These are phyloP conservation scores for Hololepta plana DNA, from an alignment of 2,888 invertebrate species.

Conservation along the genomic window DNA sequence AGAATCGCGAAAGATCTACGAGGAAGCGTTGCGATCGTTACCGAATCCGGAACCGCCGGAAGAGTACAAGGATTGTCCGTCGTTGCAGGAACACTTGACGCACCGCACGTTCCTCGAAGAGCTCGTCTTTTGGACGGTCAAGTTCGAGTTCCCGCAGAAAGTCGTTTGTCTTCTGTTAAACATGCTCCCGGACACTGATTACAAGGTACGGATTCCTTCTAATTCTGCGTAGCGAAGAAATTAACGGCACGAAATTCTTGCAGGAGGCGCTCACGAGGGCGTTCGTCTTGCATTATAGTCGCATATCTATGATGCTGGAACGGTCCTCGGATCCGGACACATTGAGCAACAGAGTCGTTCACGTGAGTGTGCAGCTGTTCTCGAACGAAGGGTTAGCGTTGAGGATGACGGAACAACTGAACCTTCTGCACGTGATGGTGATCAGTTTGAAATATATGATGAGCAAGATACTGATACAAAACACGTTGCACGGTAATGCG, in stretches of 20 bases:
- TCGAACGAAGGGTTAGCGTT: conserved; percentile 83
- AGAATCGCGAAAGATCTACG: conserved; percentile 51
- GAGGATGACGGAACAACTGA: conserved; percentile 78
- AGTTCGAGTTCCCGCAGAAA: conserved; percentile 94
- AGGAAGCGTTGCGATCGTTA: conserved; percentile 62
- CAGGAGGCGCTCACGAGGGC: conserved; percentile 83
- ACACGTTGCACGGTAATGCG: conserved; percentile 59
- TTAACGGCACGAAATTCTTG: too few relatives aligned
- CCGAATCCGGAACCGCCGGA: conserved; percentile 51
- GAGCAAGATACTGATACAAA: conserved; percentile 74
- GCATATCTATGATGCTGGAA: conserved; percentile 82
- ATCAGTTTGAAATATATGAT: conserved; percentile 84
- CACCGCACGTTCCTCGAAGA: conserved; percentile 84
- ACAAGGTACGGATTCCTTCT: conserved; percentile 48
- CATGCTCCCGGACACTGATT: conserved; percentile 87
- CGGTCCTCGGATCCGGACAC: conserved; percentile 75
- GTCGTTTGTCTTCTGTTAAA: conserved; percentile 87
- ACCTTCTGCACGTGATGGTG: conserved; percentile 85
- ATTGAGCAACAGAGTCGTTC: conserved; percentile 88
- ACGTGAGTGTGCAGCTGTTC: conserved; percentile 93
- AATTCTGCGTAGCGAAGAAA: conserved; percentile 2
- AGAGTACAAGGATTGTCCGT: conserved; percentile 64
- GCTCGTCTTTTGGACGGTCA: conserved; percentile 95
- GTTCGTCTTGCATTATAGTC: conserved; percentile 91
- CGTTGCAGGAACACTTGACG: conserved; percentile 56